phyloP scores from a whole-genome alignment of 2,113 vertebrate genomes.

The Petromus typicus region DNA sequence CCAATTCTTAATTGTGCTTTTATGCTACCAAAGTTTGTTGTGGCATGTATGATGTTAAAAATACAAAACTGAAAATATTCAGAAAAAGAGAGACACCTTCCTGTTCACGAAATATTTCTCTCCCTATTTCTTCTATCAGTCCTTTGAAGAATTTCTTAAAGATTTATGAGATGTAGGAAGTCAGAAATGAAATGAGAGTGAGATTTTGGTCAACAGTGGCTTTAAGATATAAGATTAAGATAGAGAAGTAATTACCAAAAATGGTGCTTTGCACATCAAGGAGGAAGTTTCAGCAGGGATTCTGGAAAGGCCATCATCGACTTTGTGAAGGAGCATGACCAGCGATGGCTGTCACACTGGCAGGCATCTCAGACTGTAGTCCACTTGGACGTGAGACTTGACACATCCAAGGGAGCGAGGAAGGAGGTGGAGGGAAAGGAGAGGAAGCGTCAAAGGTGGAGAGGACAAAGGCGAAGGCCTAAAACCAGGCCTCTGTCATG shows the following conservation, averaged over 20 bases:
- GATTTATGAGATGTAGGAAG: not conserved
- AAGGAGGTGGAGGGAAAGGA: not conserved
- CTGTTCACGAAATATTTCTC: not conserved
- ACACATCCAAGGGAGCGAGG: not conserved
- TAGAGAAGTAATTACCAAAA: not conserved
- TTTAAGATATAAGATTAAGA: not conserved
- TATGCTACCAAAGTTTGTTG: not conserved
- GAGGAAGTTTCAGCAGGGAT: not conserved
- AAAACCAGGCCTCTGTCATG: not conserved
- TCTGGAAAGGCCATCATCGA: not conserved
- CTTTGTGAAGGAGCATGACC: not conserved
- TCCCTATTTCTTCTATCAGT: not conserved
- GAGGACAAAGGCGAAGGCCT: not conserved
- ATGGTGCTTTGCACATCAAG: not conserved
- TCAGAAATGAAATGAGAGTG: not conserved
- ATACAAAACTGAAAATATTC: not conserved
- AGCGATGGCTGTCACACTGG: not conserved
- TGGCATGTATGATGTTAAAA: not conserved
- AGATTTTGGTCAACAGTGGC: not conserved
- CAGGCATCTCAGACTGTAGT: not conserved
- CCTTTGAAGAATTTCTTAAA: not conserved
- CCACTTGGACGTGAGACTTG: not conserved
- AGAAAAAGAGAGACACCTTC: not conserved
- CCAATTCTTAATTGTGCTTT: not conserved
- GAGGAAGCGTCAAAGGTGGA: not conserved